Conservation (phyloP, 2,797 vertebrate genomes). For the Anguilla obscura region DNA sequence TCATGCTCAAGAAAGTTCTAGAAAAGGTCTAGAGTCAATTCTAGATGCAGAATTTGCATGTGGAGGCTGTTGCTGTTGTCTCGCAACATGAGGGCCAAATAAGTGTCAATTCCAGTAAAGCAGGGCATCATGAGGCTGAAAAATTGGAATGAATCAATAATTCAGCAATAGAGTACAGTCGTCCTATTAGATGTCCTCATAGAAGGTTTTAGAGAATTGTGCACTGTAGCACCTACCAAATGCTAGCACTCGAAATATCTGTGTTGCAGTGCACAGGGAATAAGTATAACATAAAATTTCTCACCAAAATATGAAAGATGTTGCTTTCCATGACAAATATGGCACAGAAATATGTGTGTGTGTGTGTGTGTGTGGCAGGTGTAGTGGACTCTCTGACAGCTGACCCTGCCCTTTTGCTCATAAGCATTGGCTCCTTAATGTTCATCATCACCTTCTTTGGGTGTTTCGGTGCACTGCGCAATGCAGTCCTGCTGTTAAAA, state of each 20-base stretch:
- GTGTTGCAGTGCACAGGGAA: background rate
- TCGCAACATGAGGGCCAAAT: background rate
- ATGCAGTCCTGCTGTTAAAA: constrained; percentile 68
- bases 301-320: background rate
- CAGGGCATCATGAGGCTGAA: background rate
- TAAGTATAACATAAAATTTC: background rate
- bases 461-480: constrained; percentile 74
- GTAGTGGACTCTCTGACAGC: constrained; percentile 73
- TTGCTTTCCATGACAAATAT: background rate
- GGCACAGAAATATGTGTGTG: background rate
- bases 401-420: constrained; percentile 76
- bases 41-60: background rate
- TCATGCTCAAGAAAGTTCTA: too few relatives aligned
- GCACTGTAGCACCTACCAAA: background rate
- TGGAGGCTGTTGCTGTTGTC: background rate
- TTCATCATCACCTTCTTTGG: constrained; percentile 77
- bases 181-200: background rate
- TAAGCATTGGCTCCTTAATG: constrained; percentile 68
- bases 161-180: background rate
- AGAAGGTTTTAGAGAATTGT: background rate
- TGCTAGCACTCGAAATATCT: background rate
- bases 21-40: background rate
- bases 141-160: background rate
- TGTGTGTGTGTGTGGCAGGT: constrained; percentile 56
- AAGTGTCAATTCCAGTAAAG: background rate